Evolutionary conservation across 2,113 vertebrate genomes (phyloP), one percentile per base, ranked within the genome.

Genomic region (Sinocyclocheilus rhinocerous): DNA sequence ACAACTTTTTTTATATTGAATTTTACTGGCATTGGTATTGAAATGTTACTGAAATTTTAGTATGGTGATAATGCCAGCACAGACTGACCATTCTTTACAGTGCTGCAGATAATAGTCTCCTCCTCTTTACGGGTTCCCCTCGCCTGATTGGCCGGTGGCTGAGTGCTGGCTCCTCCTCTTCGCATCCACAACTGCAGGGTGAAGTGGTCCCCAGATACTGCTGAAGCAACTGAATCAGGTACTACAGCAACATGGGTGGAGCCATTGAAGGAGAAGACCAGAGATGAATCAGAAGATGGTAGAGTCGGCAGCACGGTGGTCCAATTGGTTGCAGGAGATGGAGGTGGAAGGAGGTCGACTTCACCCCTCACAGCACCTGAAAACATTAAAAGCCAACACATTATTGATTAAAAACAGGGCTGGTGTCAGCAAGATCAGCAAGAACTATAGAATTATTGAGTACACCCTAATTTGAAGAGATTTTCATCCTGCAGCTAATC

Each of bases 101-200:
- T 99, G 89, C 96, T 97, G 92, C 98, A 99, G 88, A 99, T 93
- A 20, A 99, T 96, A 0, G 95, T 97, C 91, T 99, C 98, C 93
- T 99, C 97, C 48, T 99, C 98, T 89, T 96, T 96, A 90, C 96
- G 96, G 26, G n/a, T 92, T 70, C 91, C 94, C 90, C 93, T 90
- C 42, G 92, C 93, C 83, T 94, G 94, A 84, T 92, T 91, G 84
- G 93, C 85, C 0, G 90, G 57, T 22, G 96, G 95, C 90, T 94
- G 91, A 2, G 95, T 94, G 81, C 95, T 95, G 84, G 93, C 92
- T 0, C 97, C 95, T 0, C 96, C 97, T 1, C 99, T 95, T 76
- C 97, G 96, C 95, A 99, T 97, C 98, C 98, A 99, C 26, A 99
- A 94, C 5, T 98, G 97, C 84, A 99, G 93, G 85, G 98, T 99